Conservation (phyloP, 2,113 vertebrate species). For the Ciconia maguari region DNA sequence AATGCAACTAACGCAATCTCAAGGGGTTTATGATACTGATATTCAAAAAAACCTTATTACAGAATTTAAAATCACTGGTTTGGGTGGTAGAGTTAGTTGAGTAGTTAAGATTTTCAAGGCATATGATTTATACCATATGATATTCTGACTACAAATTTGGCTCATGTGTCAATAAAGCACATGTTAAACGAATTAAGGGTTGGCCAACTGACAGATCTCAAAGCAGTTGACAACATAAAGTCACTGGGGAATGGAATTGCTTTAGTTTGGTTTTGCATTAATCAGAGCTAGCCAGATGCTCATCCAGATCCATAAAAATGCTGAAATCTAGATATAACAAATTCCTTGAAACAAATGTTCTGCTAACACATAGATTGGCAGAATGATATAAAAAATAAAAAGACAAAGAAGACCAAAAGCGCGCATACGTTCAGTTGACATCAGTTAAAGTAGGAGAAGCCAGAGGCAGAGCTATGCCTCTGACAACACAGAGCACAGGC, state of each 20-base stretch:
- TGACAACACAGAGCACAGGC: background rate
- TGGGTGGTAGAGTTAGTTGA: background rate
- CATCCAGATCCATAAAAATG: background rate
- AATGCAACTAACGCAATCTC: background rate
- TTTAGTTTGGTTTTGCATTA: constrained; percentile 11
- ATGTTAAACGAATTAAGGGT: background rate
- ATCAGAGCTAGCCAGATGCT: constrained; percentile 20
- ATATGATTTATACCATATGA: background rate
- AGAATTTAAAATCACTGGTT: background rate
- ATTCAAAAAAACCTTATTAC: background rate
- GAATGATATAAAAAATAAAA: background rate
- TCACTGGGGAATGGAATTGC: constrained; percentile 2
- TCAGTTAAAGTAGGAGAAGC: background rate
- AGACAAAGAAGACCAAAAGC: background rate
- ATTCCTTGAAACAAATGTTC: background rate
- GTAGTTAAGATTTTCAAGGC: background rate
- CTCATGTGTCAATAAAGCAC: constrained; percentile 3
- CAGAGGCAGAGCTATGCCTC: background rate
- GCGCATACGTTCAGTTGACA: background rate
- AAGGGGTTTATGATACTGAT: background rate
- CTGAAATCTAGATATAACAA: background rate
- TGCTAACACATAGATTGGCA: background rate
- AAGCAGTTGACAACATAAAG: background rate
- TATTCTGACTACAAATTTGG: constrained; percentile 2
- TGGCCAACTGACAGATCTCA: constrained; percentile 25